These are phyloP conservation scores for Chauna torquata DNA, from an alignment of 2,113 vertebrate species.

Conservation along the genomic window DNA sequence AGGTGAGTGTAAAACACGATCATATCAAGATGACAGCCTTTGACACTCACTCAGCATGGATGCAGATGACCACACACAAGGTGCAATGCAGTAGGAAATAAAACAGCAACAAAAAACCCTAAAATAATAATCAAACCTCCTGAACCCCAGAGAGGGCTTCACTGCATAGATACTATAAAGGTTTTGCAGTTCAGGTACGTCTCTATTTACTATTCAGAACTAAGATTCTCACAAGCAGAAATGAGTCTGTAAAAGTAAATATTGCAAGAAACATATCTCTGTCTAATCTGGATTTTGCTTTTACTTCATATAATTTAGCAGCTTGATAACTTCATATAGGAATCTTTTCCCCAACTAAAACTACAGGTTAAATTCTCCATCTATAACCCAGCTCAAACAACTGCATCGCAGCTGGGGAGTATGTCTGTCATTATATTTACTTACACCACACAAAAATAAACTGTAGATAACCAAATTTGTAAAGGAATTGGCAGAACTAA, in stretches of 20 bases:
- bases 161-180: neutral
- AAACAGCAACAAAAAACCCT: neutral
- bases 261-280: neutral
- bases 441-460: constrained; percentile 68
- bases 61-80: constrained; percentile 17
- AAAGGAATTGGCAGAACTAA: constrained; percentile 81
- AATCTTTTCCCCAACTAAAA: neutral
- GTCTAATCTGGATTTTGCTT: neutral
- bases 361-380: constrained; percentile 36
- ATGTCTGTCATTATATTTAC: constrained; percentile 61
- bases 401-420: constrained; percentile 35
- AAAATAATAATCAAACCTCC: neutral
- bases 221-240: constrained; percentile 4
- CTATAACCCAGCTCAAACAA: constrained; percentile 25
- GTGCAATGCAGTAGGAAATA: neutral
- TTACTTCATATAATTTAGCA: neutral
- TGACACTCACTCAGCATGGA: constrained; percentile 18
- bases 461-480: constrained; percentile 81
- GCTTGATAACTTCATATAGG: neutral
- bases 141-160: neutral
- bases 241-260: neutral
- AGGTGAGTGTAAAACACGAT: neutral
- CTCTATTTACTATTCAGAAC: neutral
- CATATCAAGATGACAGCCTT: constrained; percentile 17
- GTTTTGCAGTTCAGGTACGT: neutral